Evolutionary conservation across 2,797 vertebrate species (phyloP).

Genomic region (Callimico goeldii): DNA sequence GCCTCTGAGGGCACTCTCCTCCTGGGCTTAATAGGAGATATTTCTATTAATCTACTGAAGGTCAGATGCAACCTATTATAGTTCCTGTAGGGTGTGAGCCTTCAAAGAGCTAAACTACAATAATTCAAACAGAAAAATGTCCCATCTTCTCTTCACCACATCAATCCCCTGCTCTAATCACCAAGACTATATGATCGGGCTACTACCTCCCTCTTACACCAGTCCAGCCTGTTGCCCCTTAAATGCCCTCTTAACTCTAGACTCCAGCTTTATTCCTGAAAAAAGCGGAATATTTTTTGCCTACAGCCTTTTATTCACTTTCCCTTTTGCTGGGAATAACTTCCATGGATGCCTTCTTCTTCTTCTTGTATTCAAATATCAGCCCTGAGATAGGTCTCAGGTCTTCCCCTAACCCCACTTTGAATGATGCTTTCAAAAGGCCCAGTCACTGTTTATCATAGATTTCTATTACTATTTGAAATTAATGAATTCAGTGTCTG

Average conservation of each 20-base stretch:
- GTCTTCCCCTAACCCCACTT: accelerated
- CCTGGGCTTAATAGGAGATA: background rate
- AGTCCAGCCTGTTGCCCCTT: background rate
- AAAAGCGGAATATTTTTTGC: background rate
- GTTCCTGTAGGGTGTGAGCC: background rate
- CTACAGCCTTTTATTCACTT: background rate
- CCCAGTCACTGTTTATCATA: background rate
- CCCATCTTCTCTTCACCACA: background rate
- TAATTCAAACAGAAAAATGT: constrained; percentile 21
- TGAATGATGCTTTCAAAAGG: background rate
- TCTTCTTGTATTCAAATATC: background rate
- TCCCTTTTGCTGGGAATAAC: background rate
- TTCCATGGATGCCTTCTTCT: background rate
- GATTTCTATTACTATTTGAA: background rate
- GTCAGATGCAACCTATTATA: background rate
- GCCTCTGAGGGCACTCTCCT: background rate
- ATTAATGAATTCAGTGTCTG: background rate
- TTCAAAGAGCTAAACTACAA: constrained; percentile 41
- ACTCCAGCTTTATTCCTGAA: background rate
- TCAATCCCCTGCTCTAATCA: background rate
- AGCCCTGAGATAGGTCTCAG: background rate
- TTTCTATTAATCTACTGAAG: constrained; percentile 27
- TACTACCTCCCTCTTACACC: background rate
- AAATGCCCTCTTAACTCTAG: background rate
- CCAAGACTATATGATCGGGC: background rate